Percentiles rank a stretch among this genome's conserved stretches.
phyloP scores from a whole-genome alignment of 1,140 invertebrate species.

The Cataglyphis hispanica region DNA sequence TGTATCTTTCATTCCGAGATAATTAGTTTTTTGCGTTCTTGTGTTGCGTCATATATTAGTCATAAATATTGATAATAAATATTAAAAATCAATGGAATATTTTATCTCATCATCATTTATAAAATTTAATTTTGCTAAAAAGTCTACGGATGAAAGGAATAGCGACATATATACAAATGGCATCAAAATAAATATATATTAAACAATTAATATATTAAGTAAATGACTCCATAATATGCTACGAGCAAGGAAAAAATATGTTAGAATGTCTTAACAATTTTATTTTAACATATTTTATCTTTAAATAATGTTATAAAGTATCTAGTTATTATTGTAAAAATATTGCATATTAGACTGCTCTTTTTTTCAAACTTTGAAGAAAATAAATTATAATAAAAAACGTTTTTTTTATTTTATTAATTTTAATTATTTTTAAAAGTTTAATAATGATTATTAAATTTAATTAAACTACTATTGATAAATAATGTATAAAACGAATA shows the following conservation, averaged over 20 bases:
- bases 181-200: background rate
- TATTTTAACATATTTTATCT: background rate
- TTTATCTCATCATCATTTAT: background rate
- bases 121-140: background rate
- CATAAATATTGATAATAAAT: background rate
- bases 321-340: background rate
- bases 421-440: background rate
- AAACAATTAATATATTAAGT: background rate
- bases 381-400: background rate
- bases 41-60: background rate
- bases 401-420: too few species aligned
- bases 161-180: background rate
- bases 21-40: background rate
- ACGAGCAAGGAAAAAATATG: background rate
- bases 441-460: conserved; percentile 1
- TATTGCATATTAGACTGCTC: background rate
- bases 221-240: background rate
- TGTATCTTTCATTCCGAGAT: conserved; percentile 3
- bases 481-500: background rate
- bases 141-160: background rate
- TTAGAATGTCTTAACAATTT: background rate
- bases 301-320: background rate
- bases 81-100: background rate
- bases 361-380: background rate
- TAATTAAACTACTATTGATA: background rate